Conservation (phyloP, 2,113 vertebrate genomes). For the Bubo bubo region DNA sequence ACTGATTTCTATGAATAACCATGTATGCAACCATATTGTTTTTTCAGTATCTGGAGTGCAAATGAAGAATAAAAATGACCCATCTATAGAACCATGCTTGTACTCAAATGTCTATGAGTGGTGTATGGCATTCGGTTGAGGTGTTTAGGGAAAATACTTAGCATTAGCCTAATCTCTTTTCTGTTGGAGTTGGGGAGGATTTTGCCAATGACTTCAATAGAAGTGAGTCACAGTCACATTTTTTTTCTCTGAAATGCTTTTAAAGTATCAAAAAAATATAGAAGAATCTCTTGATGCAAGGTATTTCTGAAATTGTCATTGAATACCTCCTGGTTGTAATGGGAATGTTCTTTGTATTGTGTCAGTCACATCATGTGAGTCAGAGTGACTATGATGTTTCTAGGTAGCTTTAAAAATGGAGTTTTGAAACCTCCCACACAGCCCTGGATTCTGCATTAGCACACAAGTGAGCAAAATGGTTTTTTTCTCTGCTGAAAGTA, state of each 20-base stretch:
- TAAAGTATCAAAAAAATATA: background rate
- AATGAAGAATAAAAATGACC: background rate
- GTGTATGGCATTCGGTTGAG: background rate
- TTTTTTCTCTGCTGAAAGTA: background rate
- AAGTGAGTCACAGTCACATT: background rate
- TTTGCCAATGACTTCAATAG: background rate
- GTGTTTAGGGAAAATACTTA: background rate
- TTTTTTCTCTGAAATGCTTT: background rate
- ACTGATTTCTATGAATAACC: background rate
- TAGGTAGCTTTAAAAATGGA: background rate
- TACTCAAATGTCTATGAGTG: background rate
- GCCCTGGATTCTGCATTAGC: slow-evolving; percentile 8
- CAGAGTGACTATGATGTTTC: background rate
- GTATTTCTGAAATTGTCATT: background rate
- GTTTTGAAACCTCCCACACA: background rate
- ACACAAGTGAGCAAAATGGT: background rate
- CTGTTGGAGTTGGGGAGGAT: background rate
- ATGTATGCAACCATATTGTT: background rate
- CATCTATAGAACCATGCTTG: background rate
- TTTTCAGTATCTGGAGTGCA: background rate
- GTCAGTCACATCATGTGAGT: background rate
- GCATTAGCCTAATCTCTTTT: background rate
- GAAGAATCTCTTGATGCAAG: background rate
- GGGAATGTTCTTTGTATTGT: background rate
- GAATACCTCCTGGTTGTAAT: background rate